A percentile compares a stretch with the other conserved stretches of the same genome.
phyloP scores from a whole-genome alignment of 2,888 invertebrate species.

The Lasius platythorax region DNA sequence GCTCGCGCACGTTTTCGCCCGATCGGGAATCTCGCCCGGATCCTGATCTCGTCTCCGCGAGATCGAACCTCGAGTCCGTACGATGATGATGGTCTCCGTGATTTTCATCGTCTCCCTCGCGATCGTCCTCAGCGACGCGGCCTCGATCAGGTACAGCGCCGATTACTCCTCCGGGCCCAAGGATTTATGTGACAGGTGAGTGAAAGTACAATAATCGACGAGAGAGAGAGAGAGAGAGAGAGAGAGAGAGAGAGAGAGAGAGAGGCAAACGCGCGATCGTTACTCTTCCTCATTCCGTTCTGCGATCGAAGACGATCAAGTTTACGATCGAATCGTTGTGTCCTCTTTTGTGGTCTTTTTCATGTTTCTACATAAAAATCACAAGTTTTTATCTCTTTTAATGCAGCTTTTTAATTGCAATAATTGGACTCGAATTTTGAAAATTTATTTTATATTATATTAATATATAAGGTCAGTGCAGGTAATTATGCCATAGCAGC shows the following conservation, averaged over 20 bases:
- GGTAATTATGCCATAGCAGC: too few relatives aligned
- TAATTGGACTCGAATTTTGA: too few relatives aligned
- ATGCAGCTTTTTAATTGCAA: neutral
- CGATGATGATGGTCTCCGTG: constrained; percentile 42
- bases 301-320: neutral
- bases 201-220: constrained; percentile 64
- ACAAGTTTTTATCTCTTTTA: neutral
- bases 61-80: neutral
- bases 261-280: neutral
- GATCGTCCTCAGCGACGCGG: constrained; percentile 64
- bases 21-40: neutral
- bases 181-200: constrained; percentile 72
- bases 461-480: too few relatives aligned
- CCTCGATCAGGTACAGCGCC: constrained; percentile 51
- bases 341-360: neutral
- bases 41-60: too few relatives aligned
- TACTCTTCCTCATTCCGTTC: neutral
- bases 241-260: too few relatives aligned
- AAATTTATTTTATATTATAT: too few relatives aligned
- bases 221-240: neutral
- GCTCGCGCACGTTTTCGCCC: neutral
- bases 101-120: constrained; percentile 39
- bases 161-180: constrained; percentile 46
- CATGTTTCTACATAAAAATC: neutral
- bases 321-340: neutral